phyloP scores from a whole-genome alignment of 2,888 invertebrate species.

The Lithophane semibrunnea region DNA sequence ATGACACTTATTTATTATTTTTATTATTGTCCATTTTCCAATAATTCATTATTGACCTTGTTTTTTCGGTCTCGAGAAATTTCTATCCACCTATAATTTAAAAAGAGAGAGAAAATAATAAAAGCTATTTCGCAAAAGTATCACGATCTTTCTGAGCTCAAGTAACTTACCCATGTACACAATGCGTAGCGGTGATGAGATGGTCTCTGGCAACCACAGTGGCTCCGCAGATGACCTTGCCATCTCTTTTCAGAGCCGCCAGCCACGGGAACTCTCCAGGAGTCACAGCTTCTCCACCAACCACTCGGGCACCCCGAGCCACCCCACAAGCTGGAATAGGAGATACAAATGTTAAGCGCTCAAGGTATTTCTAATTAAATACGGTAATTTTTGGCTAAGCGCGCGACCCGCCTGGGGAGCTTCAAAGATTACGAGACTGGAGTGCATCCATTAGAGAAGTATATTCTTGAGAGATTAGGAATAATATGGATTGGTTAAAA shows the following conservation, averaged over 20 bases:
- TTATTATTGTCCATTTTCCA: neutral
- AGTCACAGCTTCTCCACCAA: slow-evolving; percentile 92
- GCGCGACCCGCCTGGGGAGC: no score
- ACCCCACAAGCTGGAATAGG: slow-evolving; percentile 88
- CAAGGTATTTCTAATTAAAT: no score
- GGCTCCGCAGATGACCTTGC: slow-evolving; percentile 93
- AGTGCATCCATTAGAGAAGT: neutral
- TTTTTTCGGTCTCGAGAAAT: neutral
- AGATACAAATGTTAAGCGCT: neutral
- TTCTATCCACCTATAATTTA: neutral
- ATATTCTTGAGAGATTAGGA: neutral
- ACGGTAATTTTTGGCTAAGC: no score
- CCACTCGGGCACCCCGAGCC: slow-evolving; percentile 91
- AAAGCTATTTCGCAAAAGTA: neutral
- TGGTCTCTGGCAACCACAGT: slow-evolving; percentile 93
- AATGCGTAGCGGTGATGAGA: slow-evolving; percentile 94
- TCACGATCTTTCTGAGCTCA: neutral
- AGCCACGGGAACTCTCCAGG: slow-evolving; percentile 95
- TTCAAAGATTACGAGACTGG: neutral
- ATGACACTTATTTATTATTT: no score
- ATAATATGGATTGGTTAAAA: neutral
- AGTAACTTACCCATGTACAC: slow-evolving; percentile 92
- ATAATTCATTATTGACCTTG: no score
- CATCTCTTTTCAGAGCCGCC: slow-evolving; percentile 92
- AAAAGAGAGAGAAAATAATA: neutral